These are phyloP conservation scores for Cantharis rustica DNA, from an alignment of 2,888 invertebrate species.

Conservation along the genomic window DNA sequence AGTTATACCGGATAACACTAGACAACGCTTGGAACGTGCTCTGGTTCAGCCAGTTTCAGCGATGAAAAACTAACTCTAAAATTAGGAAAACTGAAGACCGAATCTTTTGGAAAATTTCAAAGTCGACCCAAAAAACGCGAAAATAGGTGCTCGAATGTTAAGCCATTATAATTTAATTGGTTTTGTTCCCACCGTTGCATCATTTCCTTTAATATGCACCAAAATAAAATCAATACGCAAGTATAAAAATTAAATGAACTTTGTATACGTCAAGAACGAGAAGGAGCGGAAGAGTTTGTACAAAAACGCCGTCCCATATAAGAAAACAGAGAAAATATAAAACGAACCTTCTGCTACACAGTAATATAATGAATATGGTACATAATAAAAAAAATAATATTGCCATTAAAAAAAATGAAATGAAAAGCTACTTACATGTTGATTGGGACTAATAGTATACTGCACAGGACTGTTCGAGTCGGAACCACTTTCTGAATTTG, in stretches of 20 bases:
- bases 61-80: background rate
- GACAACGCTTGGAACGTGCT: background rate
- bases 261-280: background rate
- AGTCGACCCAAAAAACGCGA: background rate
- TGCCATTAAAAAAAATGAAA: background rate
- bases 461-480: conserved; percentile 59
- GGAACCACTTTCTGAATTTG: conserved; percentile 56
- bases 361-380: background rate
- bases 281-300: background rate
- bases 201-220: background rate
- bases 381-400: background rate
- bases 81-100: background rate
- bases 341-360: background rate
- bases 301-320: background rate
- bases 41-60: background rate
- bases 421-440: conserved; percentile 43
- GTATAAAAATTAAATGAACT: background rate
- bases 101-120: background rate
- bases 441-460: conserved; percentile 54
- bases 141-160: background rate
- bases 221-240: conserved; percentile 2
- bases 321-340: background rate
- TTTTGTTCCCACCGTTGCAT: background rate
- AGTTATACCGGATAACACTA: too few relatives aligned
- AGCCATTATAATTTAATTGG: background rate